phyloP scores from a whole-genome alignment of 2,113 vertebrate species.

The Phaetusa simplex region DNA sequence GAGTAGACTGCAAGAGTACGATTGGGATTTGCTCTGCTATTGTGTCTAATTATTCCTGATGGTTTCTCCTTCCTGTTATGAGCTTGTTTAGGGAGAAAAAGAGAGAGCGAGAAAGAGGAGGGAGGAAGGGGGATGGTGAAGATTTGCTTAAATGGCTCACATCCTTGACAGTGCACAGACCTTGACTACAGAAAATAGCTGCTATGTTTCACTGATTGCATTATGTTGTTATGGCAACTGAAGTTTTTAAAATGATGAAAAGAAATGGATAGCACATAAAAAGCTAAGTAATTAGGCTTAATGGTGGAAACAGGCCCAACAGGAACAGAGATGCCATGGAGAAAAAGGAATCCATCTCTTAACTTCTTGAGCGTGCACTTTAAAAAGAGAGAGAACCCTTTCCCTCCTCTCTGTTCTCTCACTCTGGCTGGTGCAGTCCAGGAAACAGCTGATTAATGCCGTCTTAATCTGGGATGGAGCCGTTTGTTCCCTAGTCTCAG shows the following conservation, averaged over 20 bases:
- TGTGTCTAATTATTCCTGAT: constrained; percentile 66
- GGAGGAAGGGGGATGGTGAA: constrained; percentile 57
- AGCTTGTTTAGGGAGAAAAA: constrained; percentile 61
- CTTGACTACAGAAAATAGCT: constrained; percentile 68
- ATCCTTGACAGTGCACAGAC: constrained; percentile 67
- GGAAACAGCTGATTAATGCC: neutral
- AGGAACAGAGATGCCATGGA: constrained; percentile 15
- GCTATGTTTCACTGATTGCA: constrained; percentile 64
- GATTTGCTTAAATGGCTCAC: constrained; percentile 67
- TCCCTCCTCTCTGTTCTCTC: neutral
- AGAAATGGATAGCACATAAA: constrained; percentile 71
- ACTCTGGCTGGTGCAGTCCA: neutral
- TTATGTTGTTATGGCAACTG: constrained; percentile 79
- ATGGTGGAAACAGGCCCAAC: constrained; percentile 45
- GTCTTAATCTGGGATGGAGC: neutral
- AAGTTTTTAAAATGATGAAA: constrained; percentile 73
- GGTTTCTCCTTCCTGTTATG: constrained; percentile 61
- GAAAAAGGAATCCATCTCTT: neutral
- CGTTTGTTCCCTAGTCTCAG: neutral
- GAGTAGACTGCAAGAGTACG: neutral
- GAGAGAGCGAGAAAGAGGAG: constrained; percentile 9
- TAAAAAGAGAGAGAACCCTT: neutral
- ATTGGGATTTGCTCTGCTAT: constrained; percentile 46
- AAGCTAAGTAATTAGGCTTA: constrained; percentile 67
- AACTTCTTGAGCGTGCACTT: neutral